Conservation (phyloP, 2,888 invertebrate genomes). For the Tiphia femorata region DNA sequence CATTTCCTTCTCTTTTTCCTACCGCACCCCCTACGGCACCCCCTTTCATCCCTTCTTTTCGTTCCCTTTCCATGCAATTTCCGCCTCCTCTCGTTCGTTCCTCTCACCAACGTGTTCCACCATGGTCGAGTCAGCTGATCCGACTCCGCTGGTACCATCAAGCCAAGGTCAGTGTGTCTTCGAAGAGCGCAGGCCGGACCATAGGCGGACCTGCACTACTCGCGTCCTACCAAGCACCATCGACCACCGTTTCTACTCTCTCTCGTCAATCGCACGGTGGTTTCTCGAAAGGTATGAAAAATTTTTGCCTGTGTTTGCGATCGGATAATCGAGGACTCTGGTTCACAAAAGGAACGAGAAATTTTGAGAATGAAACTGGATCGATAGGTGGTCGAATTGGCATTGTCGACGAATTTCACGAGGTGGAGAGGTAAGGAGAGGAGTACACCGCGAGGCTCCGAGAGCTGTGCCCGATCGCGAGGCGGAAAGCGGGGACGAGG, state of each 20-base stretch:
- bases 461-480: background rate
- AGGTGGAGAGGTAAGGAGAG: no score
- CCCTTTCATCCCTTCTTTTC: background rate
- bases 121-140: slow-evolving; percentile 49
- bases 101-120: background rate
- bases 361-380: no score
- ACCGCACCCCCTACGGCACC: background rate
- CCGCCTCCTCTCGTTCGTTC: slow-evolving; percentile 3
- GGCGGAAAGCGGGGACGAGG: background rate
- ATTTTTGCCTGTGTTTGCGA: no score
- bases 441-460: no score
- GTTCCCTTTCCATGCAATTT: slow-evolving; percentile 11
- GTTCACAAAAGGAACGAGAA: no score
- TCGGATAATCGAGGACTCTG: no score
- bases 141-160: slow-evolving; percentile 28
- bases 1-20: slow-evolving; percentile 5
- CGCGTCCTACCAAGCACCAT: background rate
- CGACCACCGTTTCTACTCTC: background rate
- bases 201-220: slow-evolving; percentile 20
- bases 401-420: no score
- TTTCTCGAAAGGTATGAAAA: no score
- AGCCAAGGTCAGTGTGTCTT: slow-evolving; percentile 44
- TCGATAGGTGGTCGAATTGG: background rate
- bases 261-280: background rate
- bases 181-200: slow-evolving; percentile 17